Percentiles rank a stretch among this genome's conserved stretches.
Conservation (phyloP, 30 jellyfish, hydroid and myxozoan species). For the Sanderia malayensis region DNA sequence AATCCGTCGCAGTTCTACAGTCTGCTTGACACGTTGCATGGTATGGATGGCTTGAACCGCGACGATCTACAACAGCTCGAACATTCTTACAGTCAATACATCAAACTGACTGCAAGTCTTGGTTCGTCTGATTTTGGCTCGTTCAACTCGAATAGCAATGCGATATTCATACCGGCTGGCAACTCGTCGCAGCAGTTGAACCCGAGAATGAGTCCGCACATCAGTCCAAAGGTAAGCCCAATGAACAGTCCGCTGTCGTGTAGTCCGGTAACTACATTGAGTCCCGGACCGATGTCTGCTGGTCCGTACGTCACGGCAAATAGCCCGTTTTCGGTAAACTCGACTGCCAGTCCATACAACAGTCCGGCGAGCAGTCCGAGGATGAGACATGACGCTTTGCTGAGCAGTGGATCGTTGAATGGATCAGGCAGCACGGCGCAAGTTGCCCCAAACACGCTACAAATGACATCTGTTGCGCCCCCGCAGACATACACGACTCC, state of each 20-base stretch:
- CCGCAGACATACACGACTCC: conserved; percentile 47
- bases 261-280: conserved; percentile 10
- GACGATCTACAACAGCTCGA: conserved; percentile 79
- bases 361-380: conserved; percentile 66
- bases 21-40: conserved; percentile 82
- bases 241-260: conserved; percentile 20
- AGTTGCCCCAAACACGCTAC: conserved; percentile 29
- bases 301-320: conserved; percentile 28
- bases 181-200: neutral
- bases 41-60: conserved; percentile 82
- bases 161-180: conserved; percentile 20
- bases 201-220: conserved; percentile 1
- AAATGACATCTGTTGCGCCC: neutral
- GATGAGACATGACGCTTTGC: conserved; percentile 54
- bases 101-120: conserved; percentile 68
- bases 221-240: conserved; percentile 38
- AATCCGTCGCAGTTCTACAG: conserved; percentile 87
- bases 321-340: conserved; percentile 18
- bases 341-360: conserved; percentile 66
- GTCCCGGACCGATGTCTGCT: conserved; percentile 17
- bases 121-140: conserved; percentile 49
- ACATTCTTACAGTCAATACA: conserved; percentile 71
- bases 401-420: conserved; percentile 52
- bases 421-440: conserved; percentile 7
- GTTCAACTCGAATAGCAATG: conserved; percentile 38